These are phyloP conservation scores for Pygoscelis adeliae DNA, from an alignment of 2,113 vertebrate species.

Conservation along the genomic window DNA sequence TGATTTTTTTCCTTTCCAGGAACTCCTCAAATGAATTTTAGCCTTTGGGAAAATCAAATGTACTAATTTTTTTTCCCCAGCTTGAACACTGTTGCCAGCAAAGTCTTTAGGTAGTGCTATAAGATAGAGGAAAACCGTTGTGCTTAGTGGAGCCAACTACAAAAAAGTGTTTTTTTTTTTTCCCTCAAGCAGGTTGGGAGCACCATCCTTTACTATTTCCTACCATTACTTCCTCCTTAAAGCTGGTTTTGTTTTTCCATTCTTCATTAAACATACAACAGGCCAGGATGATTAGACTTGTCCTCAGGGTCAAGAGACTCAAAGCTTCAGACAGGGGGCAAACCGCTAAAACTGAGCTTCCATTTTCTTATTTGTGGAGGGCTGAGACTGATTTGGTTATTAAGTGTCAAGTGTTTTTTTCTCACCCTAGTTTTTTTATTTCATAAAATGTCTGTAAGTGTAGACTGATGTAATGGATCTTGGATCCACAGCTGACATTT, in stretches of 20 bases:
- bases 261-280: not conserved
- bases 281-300: not conserved
- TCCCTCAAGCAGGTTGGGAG: not conserved
- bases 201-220: not conserved
- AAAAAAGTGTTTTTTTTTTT: not conserved
- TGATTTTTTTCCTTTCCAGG: not conserved
- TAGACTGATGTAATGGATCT: not conserved
- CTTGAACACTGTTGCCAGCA: not conserved
- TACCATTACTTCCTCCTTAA: not conserved
- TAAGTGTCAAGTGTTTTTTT: not conserved
- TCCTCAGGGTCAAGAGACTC: not conserved
- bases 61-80: not conserved
- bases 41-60: not conserved
- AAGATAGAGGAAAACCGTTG: not conserved
- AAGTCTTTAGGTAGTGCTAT: not conserved
- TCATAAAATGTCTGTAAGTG: not conserved
- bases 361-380: not conserved
- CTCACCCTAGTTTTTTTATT: not conserved
- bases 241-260: not conserved
- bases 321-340: not conserved
- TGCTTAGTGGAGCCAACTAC: not conserved
- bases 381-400: not conserved
- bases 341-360: not conserved
- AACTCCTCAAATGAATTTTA: not conserved
- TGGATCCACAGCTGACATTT: not conserved